Evolutionary conservation across 2,797 vertebrate species (phyloP), one percentile per base, ranked within the genome.

Genomic region (Tapera naevia): DNA sequence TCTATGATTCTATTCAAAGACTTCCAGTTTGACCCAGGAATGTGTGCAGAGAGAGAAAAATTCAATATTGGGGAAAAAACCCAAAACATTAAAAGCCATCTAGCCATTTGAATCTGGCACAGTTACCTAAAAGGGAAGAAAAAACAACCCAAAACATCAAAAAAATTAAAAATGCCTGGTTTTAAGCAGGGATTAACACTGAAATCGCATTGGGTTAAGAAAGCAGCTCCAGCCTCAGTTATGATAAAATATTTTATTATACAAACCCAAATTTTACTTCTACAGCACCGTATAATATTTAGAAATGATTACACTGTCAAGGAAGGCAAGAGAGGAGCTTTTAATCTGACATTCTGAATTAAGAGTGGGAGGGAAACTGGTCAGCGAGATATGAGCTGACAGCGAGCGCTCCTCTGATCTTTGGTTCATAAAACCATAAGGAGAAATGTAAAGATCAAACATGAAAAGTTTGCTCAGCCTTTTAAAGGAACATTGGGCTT

Each of bases 171-270:
- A 27, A 3, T 0, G 13, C 13, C 45, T 27, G 37, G 28, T 9
- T 22, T 3, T 11, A 32, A 75, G 3, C 6, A 3, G 4, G 37
- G 71, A 54, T 72, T 56, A 58, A 46, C 41, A 7, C 23, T 11
- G 9, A 74, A 81, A 33, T 58, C 24, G 0, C 6, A 11, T 3
- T 13, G 14, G 19, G 33, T 17, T 70, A 96, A 96, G 37, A 65
- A 95, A 86, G 25, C 0, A 0, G 79, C 89, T 83, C 51, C 92
- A 88, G 30, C 30, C 64, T 89, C 53, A 50, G 28, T 70, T 50
- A 61, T 37, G 45, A 33, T 50, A 25, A 91, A 89, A 22, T 43
- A 32, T 21, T 97, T 96, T 96, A 95, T 96, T 97, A 75, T 54
- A 37, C 2, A 85, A 89, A 91, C 91, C 75, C 46, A 70, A 12